Conservation (phyloP, 2,888 invertebrate species). For the Argyresthia goedartella region DNA sequence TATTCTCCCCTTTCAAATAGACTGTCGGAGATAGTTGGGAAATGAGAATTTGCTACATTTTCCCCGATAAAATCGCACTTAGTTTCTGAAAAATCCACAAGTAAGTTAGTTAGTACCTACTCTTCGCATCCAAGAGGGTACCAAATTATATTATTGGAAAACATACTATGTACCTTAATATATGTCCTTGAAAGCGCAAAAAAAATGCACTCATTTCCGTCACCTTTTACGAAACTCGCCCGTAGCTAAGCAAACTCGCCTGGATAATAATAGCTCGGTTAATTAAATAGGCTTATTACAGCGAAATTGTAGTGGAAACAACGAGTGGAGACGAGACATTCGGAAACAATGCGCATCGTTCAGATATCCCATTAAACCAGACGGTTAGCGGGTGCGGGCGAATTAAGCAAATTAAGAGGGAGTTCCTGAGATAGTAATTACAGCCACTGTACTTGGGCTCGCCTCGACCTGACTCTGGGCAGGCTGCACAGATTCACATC, state of each 20-base stretch:
- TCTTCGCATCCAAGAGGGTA: too few relatives aligned
- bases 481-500: conserved; percentile 7
- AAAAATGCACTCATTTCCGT: too few relatives aligned
- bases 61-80: too few relatives aligned
- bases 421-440: conserved; percentile 62
- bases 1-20: background rate
- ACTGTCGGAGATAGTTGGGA: too few relatives aligned
- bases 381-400: conserved; percentile 50
- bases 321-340: conserved; percentile 41
- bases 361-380: conserved; percentile 60
- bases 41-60: too few relatives aligned
- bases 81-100: background rate
- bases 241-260: background rate
- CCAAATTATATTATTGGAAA: too few relatives aligned
- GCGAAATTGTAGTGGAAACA: conserved; percentile 3
- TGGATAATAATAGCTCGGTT: background rate
- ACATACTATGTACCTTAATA: too few relatives aligned
- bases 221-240: too few relatives aligned
- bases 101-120: too few relatives aligned
- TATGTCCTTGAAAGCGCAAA: too few relatives aligned
- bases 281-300: conserved; percentile 3
- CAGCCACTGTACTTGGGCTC: conserved; percentile 50
- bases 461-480: conserved; percentile 13
- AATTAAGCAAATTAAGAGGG: conserved; percentile 67
- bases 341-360: conserved; percentile 60